A percentile compares a stretch with the other conserved stretches of the same genome.
phyloP scores from a whole-genome alignment of 2,113 vertebrate genomes.

The Anas platyrhynchos region DNA sequence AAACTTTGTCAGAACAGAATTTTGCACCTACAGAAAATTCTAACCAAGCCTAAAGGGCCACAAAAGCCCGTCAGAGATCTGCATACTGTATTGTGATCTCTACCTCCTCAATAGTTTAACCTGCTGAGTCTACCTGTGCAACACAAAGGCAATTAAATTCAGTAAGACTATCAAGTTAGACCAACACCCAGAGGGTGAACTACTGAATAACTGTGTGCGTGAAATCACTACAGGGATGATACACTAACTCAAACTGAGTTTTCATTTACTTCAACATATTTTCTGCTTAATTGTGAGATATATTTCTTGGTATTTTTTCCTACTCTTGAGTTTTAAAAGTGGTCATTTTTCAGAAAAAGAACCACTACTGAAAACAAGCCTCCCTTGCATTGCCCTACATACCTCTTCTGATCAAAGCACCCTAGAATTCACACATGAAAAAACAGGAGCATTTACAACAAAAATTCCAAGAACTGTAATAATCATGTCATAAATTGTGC shows the following conservation, averaged over 20 bases:
- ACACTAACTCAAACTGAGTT: not conserved
- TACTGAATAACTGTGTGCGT: not conserved
- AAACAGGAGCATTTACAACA: not conserved
- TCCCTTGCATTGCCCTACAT: not conserved
- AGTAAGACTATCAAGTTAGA: not conserved
- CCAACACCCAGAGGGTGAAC: not conserved
- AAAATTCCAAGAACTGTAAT: not conserved
- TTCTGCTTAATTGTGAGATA: not conserved
- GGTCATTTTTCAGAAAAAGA: not conserved
- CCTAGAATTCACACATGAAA: not conserved
- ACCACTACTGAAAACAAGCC: not conserved
- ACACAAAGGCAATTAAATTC: not conserved
- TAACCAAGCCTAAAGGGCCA: not conserved
- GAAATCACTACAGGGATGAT: not conserved
- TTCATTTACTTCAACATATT: not conserved
- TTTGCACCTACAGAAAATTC: not conserved
- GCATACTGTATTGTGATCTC: not conserved
- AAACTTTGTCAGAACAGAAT: not conserved
- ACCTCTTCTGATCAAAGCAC: not conserved
- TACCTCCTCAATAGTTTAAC: not conserved
- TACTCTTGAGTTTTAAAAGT: not conserved
- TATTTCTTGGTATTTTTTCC: not conserved
- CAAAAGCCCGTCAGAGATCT: not conserved
- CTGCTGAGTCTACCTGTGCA: not conserved
- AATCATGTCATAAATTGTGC: not conserved